Conservation (phyloP, 2,113 vertebrate species). For the Gasterosteus aculeatus region DNA sequence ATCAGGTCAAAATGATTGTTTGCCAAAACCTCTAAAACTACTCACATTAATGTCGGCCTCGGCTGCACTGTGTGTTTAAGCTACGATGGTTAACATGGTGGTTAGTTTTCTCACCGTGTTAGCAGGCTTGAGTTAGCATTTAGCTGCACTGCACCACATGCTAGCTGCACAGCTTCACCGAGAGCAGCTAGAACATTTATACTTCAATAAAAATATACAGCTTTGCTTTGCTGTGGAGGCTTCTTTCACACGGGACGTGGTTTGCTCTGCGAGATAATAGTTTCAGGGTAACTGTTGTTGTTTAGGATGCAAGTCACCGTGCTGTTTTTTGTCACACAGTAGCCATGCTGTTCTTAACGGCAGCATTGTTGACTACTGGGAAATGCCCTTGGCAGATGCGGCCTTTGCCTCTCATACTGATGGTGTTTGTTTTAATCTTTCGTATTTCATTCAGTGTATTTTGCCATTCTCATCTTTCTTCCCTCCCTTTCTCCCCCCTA, state of each 20-base stretch:
- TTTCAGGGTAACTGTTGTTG: not conserved
- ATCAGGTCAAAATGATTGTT: not conserved
- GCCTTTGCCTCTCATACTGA: not conserved
- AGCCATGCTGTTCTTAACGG: no score
- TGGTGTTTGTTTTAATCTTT: constrained; percentile 51
- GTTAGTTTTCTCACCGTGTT: not conserved
- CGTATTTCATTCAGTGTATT: not conserved
- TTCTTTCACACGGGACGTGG: no score
- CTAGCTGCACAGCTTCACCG: no score
- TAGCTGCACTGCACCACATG: not conserved
- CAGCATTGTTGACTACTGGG: not conserved
- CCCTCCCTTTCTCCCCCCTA: constrained; percentile 10
- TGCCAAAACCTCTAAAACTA: no score
- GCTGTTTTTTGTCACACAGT: no score
- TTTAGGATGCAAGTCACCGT: not conserved
- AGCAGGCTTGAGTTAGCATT: not conserved
- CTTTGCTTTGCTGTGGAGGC: not conserved
- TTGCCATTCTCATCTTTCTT: constrained; percentile 4
- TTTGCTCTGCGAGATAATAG: no score
- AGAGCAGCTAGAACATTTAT: no score
- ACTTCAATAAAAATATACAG: not conserved
- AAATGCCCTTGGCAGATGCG: not conserved
- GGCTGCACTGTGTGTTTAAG: not conserved
- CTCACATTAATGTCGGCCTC: not conserved
- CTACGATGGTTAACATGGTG: no score